Evolutionary conservation across 2,113 vertebrate species (phyloP).

Genomic region (Mohoua ochrocephala): DNA sequence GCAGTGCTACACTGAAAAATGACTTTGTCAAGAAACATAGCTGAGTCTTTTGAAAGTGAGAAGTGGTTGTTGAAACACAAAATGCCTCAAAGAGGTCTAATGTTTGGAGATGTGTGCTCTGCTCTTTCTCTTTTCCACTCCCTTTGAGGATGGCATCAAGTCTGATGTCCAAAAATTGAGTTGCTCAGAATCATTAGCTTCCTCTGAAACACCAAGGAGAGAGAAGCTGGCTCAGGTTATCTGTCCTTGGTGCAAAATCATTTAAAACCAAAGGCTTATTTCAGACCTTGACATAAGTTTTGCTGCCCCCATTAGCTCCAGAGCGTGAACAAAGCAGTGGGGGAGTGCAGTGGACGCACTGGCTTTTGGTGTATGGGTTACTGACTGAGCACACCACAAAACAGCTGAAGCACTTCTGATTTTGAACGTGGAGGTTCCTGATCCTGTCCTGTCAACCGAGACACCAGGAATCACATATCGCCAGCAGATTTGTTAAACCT

Average conservation of each 20-base stretch:
- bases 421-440: neutral
- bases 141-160: neutral
- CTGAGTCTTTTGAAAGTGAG: neutral
- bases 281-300: neutral
- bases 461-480: neutral
- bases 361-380: accelerated
- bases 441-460: neutral
- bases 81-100: neutral
- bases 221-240: neutral
- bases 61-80: neutral
- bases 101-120: neutral
- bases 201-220: neutral
- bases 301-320: neutral
- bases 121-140: neutral
- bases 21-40: neutral
- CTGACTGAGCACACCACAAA: neutral
- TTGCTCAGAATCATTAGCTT: neutral
- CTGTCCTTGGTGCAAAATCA: neutral
- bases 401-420: neutral
- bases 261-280: neutral
- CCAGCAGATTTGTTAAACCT: neutral
- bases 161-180: neutral
- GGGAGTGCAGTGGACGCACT: neutral
- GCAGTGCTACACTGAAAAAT: conserved; percentile 42
- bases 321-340: neutral